Percentiles rank a stretch among this genome's conserved stretches.
Conservation (phyloP, 2,888 invertebrate genomes). For the Autographa gamma region DNA sequence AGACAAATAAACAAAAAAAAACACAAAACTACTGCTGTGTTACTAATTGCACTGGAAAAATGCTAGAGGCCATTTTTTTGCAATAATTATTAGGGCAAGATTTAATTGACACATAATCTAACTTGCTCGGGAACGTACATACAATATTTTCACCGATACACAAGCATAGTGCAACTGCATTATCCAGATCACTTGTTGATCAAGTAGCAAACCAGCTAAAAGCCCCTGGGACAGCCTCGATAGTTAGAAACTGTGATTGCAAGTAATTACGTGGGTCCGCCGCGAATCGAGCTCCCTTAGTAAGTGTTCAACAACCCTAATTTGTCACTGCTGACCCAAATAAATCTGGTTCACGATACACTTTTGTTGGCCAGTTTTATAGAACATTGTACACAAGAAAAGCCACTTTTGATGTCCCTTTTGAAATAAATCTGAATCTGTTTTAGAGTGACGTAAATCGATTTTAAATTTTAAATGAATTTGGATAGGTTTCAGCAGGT, state of each 20-base stretch:
- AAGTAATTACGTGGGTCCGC: constrained; percentile 43
- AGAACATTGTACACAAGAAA: constrained; percentile 17
- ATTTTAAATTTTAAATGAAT: background rate
- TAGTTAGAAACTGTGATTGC: constrained; percentile 54
- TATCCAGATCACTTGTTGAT: constrained; percentile 50
- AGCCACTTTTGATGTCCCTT: constrained; percentile 6
- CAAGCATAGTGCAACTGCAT: constrained; percentile 38
- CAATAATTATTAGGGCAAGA: no score
- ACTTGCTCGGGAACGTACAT: background rate
- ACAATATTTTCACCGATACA: no score
- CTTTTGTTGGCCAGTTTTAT: constrained; percentile 37
- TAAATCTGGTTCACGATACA: constrained; percentile 60
- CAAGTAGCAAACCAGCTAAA: constrained; percentile 41
- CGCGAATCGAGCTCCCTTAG: constrained; percentile 19
- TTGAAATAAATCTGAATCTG: background rate
- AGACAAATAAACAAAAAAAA: no score
- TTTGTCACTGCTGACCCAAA: constrained; percentile 69
- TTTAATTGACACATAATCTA: no score
- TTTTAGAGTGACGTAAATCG: background rate
- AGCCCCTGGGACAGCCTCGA: constrained; percentile 47
- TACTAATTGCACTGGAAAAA: no score
- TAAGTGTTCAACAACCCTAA: constrained; percentile 57
- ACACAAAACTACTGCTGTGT: no score
- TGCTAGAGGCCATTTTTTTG: no score
- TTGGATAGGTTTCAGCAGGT: no score